Percentiles rank a stretch among this genome's conserved stretches.
These are phyloP conservation scores for Siniperca scherzeri DNA, from an alignment of 2,797 vertebrate genomes.

Conservation along the genomic window DNA sequence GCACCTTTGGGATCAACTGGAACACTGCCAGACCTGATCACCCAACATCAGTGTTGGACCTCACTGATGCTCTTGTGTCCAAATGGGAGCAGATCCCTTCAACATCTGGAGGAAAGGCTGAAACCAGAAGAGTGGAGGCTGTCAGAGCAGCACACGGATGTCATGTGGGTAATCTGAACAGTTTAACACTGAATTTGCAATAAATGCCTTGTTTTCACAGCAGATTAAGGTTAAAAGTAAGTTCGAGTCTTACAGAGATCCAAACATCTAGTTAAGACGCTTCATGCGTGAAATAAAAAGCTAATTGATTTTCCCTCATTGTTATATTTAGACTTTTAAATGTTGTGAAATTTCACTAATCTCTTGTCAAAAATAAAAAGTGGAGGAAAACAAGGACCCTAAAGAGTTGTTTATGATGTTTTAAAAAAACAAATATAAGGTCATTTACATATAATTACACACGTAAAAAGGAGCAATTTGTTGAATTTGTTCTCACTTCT, in stretches of 20 bases:
- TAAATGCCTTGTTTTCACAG: neutral
- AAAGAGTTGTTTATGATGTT: constrained; percentile 12
- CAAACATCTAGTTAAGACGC: neutral
- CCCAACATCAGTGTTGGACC: neutral
- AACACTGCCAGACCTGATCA: too few species aligned
- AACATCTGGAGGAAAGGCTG: neutral
- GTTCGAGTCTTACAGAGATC: neutral
- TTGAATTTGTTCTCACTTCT: neutral
- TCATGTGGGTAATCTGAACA: neutral
- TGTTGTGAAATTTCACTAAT: neutral
- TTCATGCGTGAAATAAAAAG: neutral
- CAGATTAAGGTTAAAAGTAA: neutral
- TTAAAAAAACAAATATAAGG: neutral
- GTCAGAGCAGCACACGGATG: neutral
- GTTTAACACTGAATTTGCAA: neutral
- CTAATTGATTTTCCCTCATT: neutral
- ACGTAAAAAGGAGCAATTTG: constrained; percentile 10
- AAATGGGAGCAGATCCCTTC: neutral
- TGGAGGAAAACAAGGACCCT: neutral
- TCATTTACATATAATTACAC: constrained; percentile 11
- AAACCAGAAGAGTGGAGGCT: neutral
- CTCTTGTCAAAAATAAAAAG: neutral
- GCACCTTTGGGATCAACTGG: too few species aligned
- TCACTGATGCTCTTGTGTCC: neutral
- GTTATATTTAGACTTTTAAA: constrained; percentile 9